Evolutionary conservation across 2,113 vertebrate genomes (phyloP).

Genomic region (Larimichthys crocea): DNA sequence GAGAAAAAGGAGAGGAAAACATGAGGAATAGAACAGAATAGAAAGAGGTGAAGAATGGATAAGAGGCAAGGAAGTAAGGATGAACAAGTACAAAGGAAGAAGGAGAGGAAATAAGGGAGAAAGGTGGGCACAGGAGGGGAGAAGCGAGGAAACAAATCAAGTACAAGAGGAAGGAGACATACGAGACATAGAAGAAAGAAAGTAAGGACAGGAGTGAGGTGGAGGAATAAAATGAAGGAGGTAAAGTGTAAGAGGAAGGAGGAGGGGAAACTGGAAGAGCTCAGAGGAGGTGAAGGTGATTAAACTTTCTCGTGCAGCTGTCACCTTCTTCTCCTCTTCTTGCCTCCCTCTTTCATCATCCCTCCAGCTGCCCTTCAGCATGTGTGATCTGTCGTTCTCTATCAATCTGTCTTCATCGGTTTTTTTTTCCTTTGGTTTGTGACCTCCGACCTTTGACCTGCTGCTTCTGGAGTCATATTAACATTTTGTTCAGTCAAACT

Average conservation of each 20-base stretch:
- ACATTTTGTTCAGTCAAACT: no score
- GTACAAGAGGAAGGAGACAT: no score
- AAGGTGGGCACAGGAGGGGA: no score
- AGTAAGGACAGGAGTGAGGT: neutral
- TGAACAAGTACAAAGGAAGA: no score
- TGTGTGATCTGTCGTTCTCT: conserved; percentile 17
- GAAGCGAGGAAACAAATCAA: no score
- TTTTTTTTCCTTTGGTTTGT: neutral
- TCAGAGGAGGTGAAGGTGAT: conserved; percentile 50
- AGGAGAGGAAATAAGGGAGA: no score
- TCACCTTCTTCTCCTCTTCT: conserved; percentile 42
- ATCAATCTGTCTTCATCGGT: neutral
- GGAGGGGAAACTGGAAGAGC: neutral
- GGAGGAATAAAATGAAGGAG: neutral
- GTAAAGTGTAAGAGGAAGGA: neutral
- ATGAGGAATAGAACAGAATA: neutral
- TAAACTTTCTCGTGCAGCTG: conserved; percentile 39
- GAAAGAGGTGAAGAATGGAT: no score
- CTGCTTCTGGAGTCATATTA: no score
- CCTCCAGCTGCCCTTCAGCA: conserved; percentile 28
- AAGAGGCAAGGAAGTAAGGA: no score
- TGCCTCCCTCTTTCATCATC: conserved; percentile 67
- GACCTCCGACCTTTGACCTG: neutral
- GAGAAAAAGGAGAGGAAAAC: neutral
- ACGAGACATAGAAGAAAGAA: no score